Base-by-base conservation (phyloP, 2,888 invertebrate species). In the Drosophila recens region DNA sequence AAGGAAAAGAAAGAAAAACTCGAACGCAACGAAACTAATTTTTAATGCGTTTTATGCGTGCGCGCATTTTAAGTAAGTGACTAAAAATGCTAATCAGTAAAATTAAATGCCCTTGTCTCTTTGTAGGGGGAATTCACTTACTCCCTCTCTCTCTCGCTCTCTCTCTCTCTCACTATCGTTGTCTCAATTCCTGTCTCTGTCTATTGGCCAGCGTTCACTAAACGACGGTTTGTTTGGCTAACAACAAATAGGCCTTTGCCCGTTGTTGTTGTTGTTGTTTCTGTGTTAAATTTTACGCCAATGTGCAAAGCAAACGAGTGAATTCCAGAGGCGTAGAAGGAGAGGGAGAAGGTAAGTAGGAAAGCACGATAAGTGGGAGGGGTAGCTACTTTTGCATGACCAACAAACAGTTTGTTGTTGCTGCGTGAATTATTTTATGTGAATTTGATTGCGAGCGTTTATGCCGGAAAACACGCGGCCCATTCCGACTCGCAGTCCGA, bases 21-120 rank as follows among this genome's bases (percentile, higher is more conserved):
- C 53, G 54, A 67, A n/a, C n/a, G 15, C 27, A 48, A 27, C 15
- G 48, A 30, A 77, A 81, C 66, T 76, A 73, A 82, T 86, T 82
- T 88, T 90, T 88, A 89, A 89, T 89, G 88, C 82, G 90, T 89
- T 89, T 87, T 84, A 85, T 89, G 89, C 89, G 89, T 89, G 89
- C 82, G 86, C 79, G 81, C 82, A 73, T 87, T 87, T 84, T 79
- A 84, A 84, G 84, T 78, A 84, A 84, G 82, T 77, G 82, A 76
- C 78, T 83, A 66, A 87, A 89, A 86, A 89, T 89, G 87, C 84
- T 87, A 88, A 88, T 88, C 87, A 80, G 89, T 78, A 79, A 86
- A 87, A 87, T 89, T 89, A 87, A 89, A 86, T 82, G 86, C 75
- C 42, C 40, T 51, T 58, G 64, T 65, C 51, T 65, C 20, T 52